phyloP scores from a whole-genome alignment of 1,140 invertebrate genomes.

The Hormaphis cornu region DNA sequence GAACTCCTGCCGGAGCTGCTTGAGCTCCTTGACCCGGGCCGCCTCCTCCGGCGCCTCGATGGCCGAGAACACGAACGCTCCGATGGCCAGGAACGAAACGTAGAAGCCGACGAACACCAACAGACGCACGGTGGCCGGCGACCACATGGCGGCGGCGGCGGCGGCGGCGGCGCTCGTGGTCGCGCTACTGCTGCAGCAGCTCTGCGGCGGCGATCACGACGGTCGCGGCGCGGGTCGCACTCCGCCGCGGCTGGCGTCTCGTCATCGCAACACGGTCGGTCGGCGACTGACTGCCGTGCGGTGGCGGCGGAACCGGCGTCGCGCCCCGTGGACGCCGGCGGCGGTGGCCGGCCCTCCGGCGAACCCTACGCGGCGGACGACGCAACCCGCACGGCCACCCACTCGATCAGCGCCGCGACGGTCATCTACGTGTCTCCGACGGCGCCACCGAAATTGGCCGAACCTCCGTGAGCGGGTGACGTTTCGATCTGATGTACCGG shows the following conservation, averaged over 20 bases:
- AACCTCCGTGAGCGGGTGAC: neutral
- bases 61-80: conserved; percentile 60
- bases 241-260: conserved; percentile 14
- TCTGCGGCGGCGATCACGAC: neutral
- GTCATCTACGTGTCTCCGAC: too few species aligned
- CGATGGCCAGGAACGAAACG: conserved; percentile 46
- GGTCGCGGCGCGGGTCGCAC: neutral
- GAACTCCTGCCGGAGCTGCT: conserved; percentile 49
- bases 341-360: neutral
- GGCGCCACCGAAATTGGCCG: neutral
- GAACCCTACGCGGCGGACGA: neutral
- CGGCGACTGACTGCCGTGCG: conserved; percentile 23
- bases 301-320: conserved; percentile 7
- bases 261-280: conserved; percentile 30
- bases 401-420: too few species aligned
- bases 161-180: neutral
- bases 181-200: conserved; percentile 22
- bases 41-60: conserved; percentile 61
- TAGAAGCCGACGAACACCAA: conserved; percentile 35
- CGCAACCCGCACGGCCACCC: neutral
- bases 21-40: conserved; percentile 48
- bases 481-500: neutral
- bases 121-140: conserved; percentile 33
- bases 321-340: neutral
- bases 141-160: conserved; percentile 19